Evolutionary conservation across 2,888 invertebrate species (phyloP).

Genomic region (Morinoia aosen): DNA sequence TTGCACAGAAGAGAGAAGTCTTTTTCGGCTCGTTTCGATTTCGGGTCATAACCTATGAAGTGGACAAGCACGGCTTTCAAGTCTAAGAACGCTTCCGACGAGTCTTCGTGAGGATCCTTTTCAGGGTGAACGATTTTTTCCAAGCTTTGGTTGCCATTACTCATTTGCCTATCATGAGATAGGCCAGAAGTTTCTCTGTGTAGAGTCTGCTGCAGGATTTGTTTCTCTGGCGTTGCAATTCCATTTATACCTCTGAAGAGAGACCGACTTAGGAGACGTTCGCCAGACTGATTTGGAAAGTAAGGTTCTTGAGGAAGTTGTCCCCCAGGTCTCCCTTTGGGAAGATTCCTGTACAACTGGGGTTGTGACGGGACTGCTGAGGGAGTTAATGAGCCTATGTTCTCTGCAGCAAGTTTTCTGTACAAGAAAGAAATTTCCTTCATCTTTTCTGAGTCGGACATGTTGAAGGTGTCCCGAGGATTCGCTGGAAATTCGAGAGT

Average conservation of each 20-base stretch:
- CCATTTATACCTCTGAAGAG: neutral
- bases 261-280: neutral
- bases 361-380: neutral
- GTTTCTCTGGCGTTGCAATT: neutral
- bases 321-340: neutral
- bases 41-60: neutral
- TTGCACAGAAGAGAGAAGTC: neutral
- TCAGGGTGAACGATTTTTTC: neutral
- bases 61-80: slow-evolving; percentile 29
- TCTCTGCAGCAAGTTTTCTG: neutral
- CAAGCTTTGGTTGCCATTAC: neutral
- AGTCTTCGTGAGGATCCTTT: neutral
- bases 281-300: neutral
- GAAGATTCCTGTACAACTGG: neutral
- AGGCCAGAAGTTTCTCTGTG: neutral
- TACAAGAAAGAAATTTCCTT: slow-evolving; percentile 8
- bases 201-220: neutral
- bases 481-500: neutral
- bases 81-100: neutral
- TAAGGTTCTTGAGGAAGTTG: neutral
- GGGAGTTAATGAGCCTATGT: neutral
- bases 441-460: neutral
- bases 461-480: neutral
- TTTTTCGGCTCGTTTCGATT: neutral
- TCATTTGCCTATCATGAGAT: neutral